A percentile compares a stretch with the other conserved stretches of the same genome.
Conservation (phyloP, 2,888 invertebrate genomes). For the Xylota sylvarum region DNA sequence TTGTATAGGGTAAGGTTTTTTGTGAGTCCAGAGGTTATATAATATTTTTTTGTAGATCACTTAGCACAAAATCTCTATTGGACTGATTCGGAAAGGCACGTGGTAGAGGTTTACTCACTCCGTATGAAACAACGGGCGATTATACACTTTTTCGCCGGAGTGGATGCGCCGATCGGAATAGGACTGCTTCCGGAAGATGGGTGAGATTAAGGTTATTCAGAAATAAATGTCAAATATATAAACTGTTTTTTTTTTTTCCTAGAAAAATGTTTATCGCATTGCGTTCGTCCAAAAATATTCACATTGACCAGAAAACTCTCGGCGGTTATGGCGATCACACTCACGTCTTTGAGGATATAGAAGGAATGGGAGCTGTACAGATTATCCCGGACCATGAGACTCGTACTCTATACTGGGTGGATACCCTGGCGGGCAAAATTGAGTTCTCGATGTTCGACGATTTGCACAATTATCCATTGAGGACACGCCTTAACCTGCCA, state of each 20-base stretch:
- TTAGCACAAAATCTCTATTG: constrained; percentile 91
- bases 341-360: constrained; percentile 83
- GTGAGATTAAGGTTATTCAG: constrained; percentile 60
- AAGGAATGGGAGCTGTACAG: constrained; percentile 83
- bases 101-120: constrained; percentile 89
- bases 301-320: constrained; percentile 89
- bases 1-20: constrained; percentile 74
- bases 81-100: constrained; percentile 87
- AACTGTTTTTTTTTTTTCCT: constrained; percentile 15
- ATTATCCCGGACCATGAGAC: constrained; percentile 85
- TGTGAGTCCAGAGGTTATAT: background rate
- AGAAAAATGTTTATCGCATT: constrained; percentile 89
- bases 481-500: constrained; percentile 85
- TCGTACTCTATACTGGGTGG: constrained; percentile 88
- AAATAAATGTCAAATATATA: background rate
- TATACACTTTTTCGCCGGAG: constrained; percentile 86
- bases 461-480: constrained; percentile 85
- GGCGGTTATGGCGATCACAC: constrained; percentile 87
- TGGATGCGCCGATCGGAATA: constrained; percentile 89
- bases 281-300: constrained; percentile 84
- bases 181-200: constrained; percentile 86
- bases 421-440: constrained; percentile 88
- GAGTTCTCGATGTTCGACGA: constrained; percentile 88
- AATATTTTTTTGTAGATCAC: constrained; percentile 86
- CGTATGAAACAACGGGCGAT: constrained; percentile 87